These are phyloP conservation scores for Sterrhoptilus dennistouni DNA, from an alignment of 2,113 vertebrate species.

Conservation along the genomic window DNA sequence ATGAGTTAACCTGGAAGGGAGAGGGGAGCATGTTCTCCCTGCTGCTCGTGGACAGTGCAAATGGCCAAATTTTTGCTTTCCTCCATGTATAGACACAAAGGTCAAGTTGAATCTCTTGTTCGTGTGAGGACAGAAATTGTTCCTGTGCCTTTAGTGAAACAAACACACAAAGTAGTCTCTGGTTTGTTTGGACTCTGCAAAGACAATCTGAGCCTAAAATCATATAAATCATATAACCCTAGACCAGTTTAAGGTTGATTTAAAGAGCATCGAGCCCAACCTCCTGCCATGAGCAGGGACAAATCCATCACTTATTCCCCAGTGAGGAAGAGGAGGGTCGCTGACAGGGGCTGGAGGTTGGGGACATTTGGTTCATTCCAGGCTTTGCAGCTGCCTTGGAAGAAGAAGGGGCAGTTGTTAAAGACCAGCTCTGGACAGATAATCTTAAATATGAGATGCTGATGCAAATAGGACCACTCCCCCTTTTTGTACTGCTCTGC, in stretches of 20 bases:
- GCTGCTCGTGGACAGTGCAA: accelerated
- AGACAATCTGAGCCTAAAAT: neutral
- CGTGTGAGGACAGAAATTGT: neutral
- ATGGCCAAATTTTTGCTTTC: neutral
- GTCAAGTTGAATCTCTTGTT: neutral
- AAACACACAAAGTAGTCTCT: neutral
- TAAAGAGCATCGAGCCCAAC: neutral
- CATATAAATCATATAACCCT: neutral
- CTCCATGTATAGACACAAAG: neutral
- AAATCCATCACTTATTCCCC: neutral
- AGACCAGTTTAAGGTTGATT: neutral
- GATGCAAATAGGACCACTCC: neutral
- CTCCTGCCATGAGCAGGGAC: neutral
- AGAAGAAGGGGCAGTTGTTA: neutral
- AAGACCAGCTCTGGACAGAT: neutral
- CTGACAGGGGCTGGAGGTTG: neutral
- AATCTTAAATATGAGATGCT: neutral
- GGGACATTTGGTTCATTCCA: neutral
- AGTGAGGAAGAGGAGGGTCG: neutral
- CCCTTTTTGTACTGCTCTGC: neutral
- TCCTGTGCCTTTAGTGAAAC: neutral
- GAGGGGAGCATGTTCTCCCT: neutral
- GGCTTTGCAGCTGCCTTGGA: neutral
- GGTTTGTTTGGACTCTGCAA: neutral
- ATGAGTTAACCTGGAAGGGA: neutral